phyloP scores from a whole-genome alignment of 2,113 vertebrate genomes.

The Misgurnus anguillicaudatus region DNA sequence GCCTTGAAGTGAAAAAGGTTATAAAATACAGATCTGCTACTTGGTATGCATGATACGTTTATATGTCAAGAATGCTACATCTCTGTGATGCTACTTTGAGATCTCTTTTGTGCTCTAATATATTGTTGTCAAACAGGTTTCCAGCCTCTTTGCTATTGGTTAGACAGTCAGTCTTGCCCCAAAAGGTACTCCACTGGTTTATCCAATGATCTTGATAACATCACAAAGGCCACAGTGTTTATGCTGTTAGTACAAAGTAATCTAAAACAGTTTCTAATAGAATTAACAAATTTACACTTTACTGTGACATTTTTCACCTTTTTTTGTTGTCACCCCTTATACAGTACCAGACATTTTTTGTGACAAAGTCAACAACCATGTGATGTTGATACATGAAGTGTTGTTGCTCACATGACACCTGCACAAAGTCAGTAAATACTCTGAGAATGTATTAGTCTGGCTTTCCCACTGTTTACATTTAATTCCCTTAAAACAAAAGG shows the following conservation, averaged over 20 bases:
- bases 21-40: background rate
- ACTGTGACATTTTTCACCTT: too few relatives aligned
- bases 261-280: too few relatives aligned
- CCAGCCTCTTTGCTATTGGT: too few relatives aligned
- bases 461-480: conserved; percentile 64
- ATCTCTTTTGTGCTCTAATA: background rate
- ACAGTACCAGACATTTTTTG: background rate
- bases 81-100: background rate
- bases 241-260: too few relatives aligned
- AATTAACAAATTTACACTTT: too few relatives aligned
- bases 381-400: conserved; percentile 61
- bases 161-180: too few relatives aligned
- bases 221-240: too few relatives aligned
- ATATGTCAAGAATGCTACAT: background rate
- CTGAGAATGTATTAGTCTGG: conserved; percentile 61
- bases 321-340: too few relatives aligned
- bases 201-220: too few relatives aligned
- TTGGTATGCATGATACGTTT: background rate
- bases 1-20: background rate
- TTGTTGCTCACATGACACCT: conserved; percentile 50
- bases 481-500: conserved; percentile 63
- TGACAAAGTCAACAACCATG: conserved; percentile 12
- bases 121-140: too few relatives aligned
- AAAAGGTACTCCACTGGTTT: too few relatives aligned
- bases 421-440: conserved; percentile 56